phyloP scores from a whole-genome alignment of 2,888 invertebrate species.

The Halictus quadricinctus region DNA sequence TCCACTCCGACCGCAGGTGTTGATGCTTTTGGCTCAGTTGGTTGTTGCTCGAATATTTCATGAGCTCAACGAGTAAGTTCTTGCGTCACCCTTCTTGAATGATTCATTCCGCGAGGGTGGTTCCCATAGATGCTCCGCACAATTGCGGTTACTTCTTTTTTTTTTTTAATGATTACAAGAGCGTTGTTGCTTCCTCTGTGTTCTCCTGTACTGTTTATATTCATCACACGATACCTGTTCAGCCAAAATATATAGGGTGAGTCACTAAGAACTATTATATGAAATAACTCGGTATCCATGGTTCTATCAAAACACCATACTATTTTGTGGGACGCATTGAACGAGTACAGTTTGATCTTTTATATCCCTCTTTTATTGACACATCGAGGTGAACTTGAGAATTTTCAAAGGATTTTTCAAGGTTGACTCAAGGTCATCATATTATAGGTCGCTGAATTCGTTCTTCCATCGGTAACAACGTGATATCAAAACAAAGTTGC shows the following conservation, averaged over 20 bases:
- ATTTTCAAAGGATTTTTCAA: no score
- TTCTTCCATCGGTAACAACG: no score
- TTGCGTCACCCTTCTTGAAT: constrained; percentile 56
- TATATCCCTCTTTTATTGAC: no score
- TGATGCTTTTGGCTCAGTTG: constrained; percentile 70
- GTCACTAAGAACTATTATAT: not conserved
- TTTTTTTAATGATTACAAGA: constrained; percentile 18
- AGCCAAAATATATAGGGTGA: not conserved
- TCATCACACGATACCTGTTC: not conserved
- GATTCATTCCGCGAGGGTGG: constrained; percentile 59
- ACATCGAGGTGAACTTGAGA: no score
- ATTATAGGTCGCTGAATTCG: no score
- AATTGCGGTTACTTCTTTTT: constrained; percentile 47
- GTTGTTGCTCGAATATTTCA: constrained; percentile 76
- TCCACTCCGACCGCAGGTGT: constrained; percentile 73
- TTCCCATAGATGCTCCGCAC: constrained; percentile 38
- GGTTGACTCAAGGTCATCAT: no score
- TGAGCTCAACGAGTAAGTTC: constrained; percentile 66
- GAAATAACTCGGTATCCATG: no score
- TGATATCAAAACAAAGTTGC: no score
- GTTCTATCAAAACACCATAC: no score
- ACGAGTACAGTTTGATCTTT: no score
- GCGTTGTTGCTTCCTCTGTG: not conserved
- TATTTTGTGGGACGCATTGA: no score
- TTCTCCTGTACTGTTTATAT: not conserved